Conservation (phyloP, 2,113 vertebrate genomes). For the Bos javanicus region DNA sequence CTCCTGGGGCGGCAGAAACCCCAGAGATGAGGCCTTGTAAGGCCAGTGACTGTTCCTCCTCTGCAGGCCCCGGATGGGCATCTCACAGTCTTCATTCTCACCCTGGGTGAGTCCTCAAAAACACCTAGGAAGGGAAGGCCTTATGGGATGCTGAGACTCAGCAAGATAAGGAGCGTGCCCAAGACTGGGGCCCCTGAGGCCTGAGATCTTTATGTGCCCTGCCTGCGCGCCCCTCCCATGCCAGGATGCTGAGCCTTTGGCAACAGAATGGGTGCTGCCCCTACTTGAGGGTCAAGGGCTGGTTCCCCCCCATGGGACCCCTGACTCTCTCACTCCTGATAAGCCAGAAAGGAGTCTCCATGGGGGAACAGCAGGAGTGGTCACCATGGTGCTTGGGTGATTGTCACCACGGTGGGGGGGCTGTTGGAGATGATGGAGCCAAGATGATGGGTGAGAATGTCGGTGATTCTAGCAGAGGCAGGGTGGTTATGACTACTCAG, state of each 20-base stretch:
- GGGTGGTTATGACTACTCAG: too few species aligned
- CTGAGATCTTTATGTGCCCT: not conserved
- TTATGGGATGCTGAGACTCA: not conserved
- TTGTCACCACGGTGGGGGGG: fast-evolving
- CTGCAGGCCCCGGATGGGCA: not conserved
- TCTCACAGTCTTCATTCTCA: not conserved
- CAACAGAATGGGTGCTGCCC: not conserved
- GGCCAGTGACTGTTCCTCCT: not conserved
- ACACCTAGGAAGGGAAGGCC: fast-evolving
- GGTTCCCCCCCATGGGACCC: fast-evolving
- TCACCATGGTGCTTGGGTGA: fast-evolving
- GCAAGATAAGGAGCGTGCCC: fast-evolving
- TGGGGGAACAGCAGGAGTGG: not conserved
- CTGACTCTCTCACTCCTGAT: not conserved
- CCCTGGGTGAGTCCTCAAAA: too few species aligned
- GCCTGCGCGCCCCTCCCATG: fast-evolving
- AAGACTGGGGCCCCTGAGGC: not conserved
- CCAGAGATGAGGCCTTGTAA: not conserved
- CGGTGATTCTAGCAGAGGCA: not conserved
- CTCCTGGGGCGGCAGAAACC: not conserved
- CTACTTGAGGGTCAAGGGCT: not conserved
- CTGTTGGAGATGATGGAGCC: not conserved
- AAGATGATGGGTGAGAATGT: fast-evolving
- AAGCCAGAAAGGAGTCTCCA: not conserved
- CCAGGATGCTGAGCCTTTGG: not conserved